Base-by-base conservation (phyloP, 2,888 invertebrate species). In the Antitype chi region DNA sequence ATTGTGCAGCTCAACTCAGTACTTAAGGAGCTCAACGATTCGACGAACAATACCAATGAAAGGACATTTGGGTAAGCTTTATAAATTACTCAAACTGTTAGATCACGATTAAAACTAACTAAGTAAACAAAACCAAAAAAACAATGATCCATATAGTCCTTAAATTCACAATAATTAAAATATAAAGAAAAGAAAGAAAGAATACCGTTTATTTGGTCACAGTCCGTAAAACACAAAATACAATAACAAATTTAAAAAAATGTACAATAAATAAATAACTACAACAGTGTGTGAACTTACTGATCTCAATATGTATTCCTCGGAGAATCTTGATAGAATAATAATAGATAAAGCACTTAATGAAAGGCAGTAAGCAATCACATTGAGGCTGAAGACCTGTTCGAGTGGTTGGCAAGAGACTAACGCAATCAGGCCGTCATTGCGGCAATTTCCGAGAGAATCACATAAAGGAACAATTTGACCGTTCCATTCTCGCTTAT, bases 341-440 rank as follows among this genome's bases (percentile, higher is more conserved):
- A 25, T 15, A 28, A 86, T 86, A 80, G 80, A 89, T 88, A 82
- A 88, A 85, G 80, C 78, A 88, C 80, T 81, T 84, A 87, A 87
- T 87, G 80, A 88, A 88, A 80, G 82, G 85, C 87, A 82, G 85
- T 86, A 87, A 89, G 90, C 88, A 91, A 87, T 90, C 89, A 85
- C 87, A 89, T 89, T 87, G 88, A 77, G 76, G 55, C 86, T 89
- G 87, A 90, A 89, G 87, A 89, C 85, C 85, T 87, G 87, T 85
- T 86, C 81, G 87, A 89, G 89, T 87, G 89, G 88, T 82, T 87
- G 85, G 89, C 87, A 84, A 88, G 82, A 87, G 87, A 89, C 91
- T 93, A 93, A 94, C 90, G 90, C 91, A 93, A 94, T 94, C 91
- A 93, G 88, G 80, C 82, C 87, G 89, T 91, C 90, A 91, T 93